These are phyloP conservation scores for Desmophyllum pertusum DNA, from an alignment of 92 coral and sea anemone species.

Conservation along the genomic window DNA sequence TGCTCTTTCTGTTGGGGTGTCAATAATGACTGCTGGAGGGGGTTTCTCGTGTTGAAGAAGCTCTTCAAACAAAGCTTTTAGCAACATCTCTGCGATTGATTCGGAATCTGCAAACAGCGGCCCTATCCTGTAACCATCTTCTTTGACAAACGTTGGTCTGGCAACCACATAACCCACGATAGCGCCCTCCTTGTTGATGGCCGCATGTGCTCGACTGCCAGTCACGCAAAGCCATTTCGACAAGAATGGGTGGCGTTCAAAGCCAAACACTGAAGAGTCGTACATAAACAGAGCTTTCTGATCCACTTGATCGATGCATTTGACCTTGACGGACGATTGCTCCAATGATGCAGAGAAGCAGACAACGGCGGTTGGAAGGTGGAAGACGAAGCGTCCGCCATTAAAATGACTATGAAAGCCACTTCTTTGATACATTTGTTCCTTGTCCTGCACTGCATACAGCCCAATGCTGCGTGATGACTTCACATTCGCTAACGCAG, in stretches of 20 bases:
- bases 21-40: not conserved
- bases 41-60: conserved; percentile 18
- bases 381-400: conserved; percentile 13
- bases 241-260: conserved; percentile 48
- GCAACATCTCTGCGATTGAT: conserved; percentile 40
- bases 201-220: conserved; percentile 47
- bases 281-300: conserved; percentile 31
- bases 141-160: conserved; percentile 33
- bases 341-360: not conserved
- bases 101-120: conserved; percentile 51
- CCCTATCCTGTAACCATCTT: conserved; percentile 48
- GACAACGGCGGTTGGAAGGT: conserved; percentile 27
- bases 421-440: no score
- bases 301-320: conserved; percentile 27
- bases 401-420: no score
- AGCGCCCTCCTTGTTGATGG: conserved; percentile 28
- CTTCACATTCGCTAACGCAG: no score
- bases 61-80: conserved; percentile 38
- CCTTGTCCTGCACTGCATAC: no score
- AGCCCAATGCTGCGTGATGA: no score
- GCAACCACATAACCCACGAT: conserved; percentile 42
- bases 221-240: conserved; percentile 30
- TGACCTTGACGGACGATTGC: not conserved
- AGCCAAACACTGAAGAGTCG: conserved; percentile 58
- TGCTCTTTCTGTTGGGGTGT: conserved; percentile 3